Evolutionary conservation across 2,888 invertebrate species (phyloP), one percentile per base, ranked within the genome.

Genomic region (Ophion ellenae): DNA sequence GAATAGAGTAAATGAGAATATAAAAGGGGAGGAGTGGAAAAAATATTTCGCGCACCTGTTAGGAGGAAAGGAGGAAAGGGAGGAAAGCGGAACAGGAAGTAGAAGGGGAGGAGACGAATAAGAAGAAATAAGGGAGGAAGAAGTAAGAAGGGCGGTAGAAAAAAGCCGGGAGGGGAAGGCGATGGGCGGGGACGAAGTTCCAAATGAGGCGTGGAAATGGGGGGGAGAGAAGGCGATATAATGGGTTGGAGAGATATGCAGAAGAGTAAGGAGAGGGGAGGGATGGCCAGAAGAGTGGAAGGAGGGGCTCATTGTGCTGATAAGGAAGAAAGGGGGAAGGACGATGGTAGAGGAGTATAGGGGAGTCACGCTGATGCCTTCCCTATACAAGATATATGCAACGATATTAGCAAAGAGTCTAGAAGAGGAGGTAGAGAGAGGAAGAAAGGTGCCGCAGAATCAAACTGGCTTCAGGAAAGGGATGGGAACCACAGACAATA

Each of bases 311-410:
- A 64, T 86, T 7, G 32, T 11, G 0, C 86, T 81, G 3, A 70
- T 84, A 64, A 40, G 10, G 14, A 36, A 6, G 63, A 53, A 40
- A 7, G 40, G 40, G 7, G 6, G 6, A 7, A 6, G 40, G 40
- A 5, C 7, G 40, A 40, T 6, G 14, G 75, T 64, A 5, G 66
- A 47, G 17, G 83, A 87, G 14, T 83, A 87, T 28, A 87, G 81
- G n/a, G 83, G 81, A 2, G 73, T 83, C 10, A 78, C 84, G 20
- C 24, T 86, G 2, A 77, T 83, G 81, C 28, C 74, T 14, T 14
- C 76, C 3, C 47, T 28, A 7, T 87, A 83, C 17, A 83, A 79
- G 45, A 59, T 81, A 28, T 81, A 81, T 9, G 45, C 81, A 32
- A 28, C 36, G 10, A n/a, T 80, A 9, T 20, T 70, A 17, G n/a